Conservation (phyloP, 2,797 vertebrate genomes). For the Halcyon smyrnensis region DNA sequence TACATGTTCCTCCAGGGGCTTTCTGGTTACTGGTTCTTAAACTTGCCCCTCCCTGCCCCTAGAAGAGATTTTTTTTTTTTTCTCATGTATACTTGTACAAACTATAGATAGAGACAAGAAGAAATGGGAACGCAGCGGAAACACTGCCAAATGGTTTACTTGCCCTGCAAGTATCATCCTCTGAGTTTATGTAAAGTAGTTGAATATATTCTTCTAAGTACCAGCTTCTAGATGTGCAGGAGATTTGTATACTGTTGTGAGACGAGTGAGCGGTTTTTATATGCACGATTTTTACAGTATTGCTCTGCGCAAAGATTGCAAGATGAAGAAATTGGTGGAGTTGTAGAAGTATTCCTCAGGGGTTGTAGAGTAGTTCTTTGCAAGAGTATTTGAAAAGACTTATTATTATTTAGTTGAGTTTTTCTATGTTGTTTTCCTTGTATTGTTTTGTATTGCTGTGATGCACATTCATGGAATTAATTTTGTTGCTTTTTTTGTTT, state of each 20-base stretch:
- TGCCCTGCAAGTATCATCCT: neutral
- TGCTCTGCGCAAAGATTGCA: neutral
- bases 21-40: neutral
- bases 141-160: neutral
- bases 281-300: neutral
- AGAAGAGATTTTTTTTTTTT: neutral
- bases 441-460: neutral
- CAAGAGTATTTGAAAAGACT: neutral
- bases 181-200: neutral
- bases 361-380: neutral
- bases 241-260: neutral
- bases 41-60: neutral
- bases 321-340: neutral
- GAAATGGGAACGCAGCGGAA: neutral
- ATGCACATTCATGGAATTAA: neutral
- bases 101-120: neutral
- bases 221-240: neutral
- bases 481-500: conserved; percentile 11
- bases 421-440: neutral
- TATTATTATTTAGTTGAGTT: neutral
- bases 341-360: neutral
- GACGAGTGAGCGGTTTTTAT: neutral
- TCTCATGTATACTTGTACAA: neutral
- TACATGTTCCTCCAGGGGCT: neutral
- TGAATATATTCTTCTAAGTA: neutral